phyloP scores from a whole-genome alignment of 2,888 invertebrate species.

The Carterocephalus palaemon region DNA sequence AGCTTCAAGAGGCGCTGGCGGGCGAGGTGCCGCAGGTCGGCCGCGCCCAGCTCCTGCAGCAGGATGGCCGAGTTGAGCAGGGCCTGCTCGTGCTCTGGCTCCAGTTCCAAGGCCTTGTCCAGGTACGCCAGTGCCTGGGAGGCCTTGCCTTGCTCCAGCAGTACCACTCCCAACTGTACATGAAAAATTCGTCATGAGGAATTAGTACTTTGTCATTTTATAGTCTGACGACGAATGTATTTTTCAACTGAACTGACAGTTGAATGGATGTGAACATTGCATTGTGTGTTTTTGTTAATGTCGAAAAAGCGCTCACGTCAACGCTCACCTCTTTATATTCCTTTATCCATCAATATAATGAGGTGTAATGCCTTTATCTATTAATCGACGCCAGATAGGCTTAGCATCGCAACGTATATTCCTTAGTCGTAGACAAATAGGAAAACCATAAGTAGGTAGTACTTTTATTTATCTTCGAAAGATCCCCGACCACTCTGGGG shows the following conservation, averaged over 20 bases:
- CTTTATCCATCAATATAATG: too few species aligned
- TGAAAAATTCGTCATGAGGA: conserved; percentile 21
- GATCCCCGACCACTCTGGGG: too few species aligned
- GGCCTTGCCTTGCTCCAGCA: conserved; percentile 94
- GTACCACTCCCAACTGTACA: conserved; percentile 93
- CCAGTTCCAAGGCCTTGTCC: conserved; percentile 93
- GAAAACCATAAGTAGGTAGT: too few species aligned
- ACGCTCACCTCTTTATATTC: too few species aligned
- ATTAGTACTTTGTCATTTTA: not conserved
- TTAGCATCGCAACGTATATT: too few species aligned
- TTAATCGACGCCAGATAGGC: too few species aligned
- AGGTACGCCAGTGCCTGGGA: conserved; percentile 94
- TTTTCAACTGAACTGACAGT: not conserved
- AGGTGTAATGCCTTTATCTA: too few species aligned
- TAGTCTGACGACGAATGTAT: not conserved
- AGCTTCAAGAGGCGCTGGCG: conserved; percentile 89
- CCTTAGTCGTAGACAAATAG: too few species aligned
- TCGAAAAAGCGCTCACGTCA: too few species aligned
- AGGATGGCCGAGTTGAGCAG: conserved; percentile 96
- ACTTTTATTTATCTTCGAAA: too few species aligned
- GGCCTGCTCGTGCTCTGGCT: conserved; percentile 97
- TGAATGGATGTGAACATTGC: not conserved
- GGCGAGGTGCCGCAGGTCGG: conserved; percentile 88
- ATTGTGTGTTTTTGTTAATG: too few species aligned
- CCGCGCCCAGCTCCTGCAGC: conserved; percentile 92